Conservation (phyloP, 2,113 vertebrate genomes). For the Anhinga anhinga region DNA sequence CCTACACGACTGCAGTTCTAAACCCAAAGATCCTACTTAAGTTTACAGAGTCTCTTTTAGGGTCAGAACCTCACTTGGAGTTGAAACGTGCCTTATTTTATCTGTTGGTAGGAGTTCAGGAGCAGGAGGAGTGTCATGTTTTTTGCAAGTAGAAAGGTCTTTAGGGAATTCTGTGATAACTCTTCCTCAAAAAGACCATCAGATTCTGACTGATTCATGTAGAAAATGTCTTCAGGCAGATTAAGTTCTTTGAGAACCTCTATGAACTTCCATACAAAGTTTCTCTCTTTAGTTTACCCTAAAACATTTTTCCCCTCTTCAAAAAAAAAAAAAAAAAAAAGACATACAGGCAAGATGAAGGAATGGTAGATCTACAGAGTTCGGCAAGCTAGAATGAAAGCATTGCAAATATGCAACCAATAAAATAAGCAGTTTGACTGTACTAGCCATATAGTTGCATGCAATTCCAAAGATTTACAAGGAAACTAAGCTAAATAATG, state of each 20-base stretch:
- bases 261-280: neutral
- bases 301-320: neutral
- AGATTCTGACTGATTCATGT: neutral
- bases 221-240: neutral
- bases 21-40: neutral
- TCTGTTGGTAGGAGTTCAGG: neutral
- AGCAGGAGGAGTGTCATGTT: neutral
- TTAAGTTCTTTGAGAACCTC: neutral
- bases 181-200: neutral
- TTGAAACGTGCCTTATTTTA: neutral
- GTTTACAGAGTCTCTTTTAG: neutral
- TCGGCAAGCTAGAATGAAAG: neutral
- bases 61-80: neutral
- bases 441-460: neutral
- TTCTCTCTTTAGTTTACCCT: neutral
- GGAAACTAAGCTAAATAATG: neutral
- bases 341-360: neutral
- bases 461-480: neutral
- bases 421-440: neutral
- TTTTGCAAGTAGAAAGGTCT: neutral
- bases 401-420: neutral
- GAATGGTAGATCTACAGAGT: neutral
- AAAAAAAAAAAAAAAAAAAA: neutral
- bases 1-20: neutral
- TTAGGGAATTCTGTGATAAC: neutral